Percentiles rank a stretch among this genome's conserved stretches.
Evolutionary conservation across 92 coral and sea anemone genomes (phyloP).

Genomic region (Heliopora coerulea): DNA sequence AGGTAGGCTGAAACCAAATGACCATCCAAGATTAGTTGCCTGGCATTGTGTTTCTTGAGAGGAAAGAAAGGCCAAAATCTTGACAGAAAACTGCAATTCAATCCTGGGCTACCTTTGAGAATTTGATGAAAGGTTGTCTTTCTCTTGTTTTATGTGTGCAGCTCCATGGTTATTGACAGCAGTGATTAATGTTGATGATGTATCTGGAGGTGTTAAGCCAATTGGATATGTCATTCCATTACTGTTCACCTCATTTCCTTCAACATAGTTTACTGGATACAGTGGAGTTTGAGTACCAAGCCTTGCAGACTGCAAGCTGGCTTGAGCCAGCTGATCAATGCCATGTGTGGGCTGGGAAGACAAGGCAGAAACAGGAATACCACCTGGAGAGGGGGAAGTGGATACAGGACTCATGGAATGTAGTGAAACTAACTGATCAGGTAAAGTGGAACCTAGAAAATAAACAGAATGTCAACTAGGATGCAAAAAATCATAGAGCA

Average conservation of each 20-base stretch:
- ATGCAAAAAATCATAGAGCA: not conserved
- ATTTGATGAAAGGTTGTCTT: not conserved
- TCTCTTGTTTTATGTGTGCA: not conserved
- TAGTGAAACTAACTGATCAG: slow-evolving; percentile 34
- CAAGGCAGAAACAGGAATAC: not conserved
- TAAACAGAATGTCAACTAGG: not conserved
- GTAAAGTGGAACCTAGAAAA: slow-evolving; percentile 25
- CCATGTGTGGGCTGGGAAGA: slow-evolving; percentile 31
- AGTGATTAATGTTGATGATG: not conserved
- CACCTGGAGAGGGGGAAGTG: slow-evolving; percentile 11
- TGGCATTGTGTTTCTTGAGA: too few relatives aligned
- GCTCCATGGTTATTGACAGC: not conserved
- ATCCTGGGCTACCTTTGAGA: not conserved
- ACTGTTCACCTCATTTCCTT: slow-evolving; percentile 3
- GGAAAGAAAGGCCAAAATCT: too few relatives aligned
- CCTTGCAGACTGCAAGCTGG: slow-evolving; percentile 38
- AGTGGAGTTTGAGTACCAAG: slow-evolving; percentile 22
- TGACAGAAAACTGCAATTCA: too few relatives aligned
- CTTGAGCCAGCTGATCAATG: slow-evolving; percentile 40
- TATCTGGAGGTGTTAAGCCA: not conserved
- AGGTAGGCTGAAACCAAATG: too few relatives aligned
- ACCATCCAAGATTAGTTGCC: too few relatives aligned
- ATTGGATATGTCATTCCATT: slow-evolving; percentile 19
- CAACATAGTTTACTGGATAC: slow-evolving; percentile 18
- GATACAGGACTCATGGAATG: slow-evolving; percentile 31